A percentile compares a stretch with the other conserved stretches of the same genome.
Evolutionary conservation across 2,888 invertebrate genomes (phyloP).

Genomic region (Torymus auratus): DNA sequence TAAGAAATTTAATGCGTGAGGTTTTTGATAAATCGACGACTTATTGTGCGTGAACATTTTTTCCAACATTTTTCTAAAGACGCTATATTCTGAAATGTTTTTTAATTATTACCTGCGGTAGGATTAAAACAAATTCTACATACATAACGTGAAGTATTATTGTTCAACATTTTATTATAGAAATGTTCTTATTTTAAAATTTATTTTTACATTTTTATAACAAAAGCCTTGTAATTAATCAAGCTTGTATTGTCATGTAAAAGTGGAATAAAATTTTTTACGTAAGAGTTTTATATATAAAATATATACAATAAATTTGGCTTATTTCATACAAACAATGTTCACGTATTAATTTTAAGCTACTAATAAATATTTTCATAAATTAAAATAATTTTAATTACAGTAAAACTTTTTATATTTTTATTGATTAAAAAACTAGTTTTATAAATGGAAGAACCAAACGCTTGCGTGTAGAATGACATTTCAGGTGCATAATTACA

Average conservation of each 20-base stretch:
- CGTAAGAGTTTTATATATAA: too few species aligned
- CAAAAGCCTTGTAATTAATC: too few species aligned
- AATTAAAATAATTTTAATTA: neutral
- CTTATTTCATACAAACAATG: neutral
- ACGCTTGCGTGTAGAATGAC: slow-evolving; percentile 48
- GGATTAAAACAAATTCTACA: too few species aligned
- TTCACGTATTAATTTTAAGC: neutral
- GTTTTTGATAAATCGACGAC: neutral
- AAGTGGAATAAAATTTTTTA: too few species aligned
- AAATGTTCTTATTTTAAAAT: too few species aligned
- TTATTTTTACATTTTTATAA: too few species aligned
- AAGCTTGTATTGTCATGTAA: too few species aligned
- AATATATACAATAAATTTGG: too few species aligned
- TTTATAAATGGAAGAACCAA: slow-evolving; percentile 9
- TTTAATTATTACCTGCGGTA: too few species aligned
- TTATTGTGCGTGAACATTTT: slow-evolving; percentile 17
- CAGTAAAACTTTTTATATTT: neutral
- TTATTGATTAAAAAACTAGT: slow-evolving; percentile 48
- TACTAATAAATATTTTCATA: slow-evolving; percentile 5
- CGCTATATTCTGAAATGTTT: too few species aligned
- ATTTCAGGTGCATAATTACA: slow-evolving; percentile 40
- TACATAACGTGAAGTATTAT: too few species aligned
- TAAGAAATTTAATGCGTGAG: neutral
- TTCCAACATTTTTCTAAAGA: neutral
- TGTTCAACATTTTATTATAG: too few species aligned